These are phyloP conservation scores for Cossypha dichroa DNA, from an alignment of 2,797 vertebrate species.

Conservation along the genomic window DNA sequence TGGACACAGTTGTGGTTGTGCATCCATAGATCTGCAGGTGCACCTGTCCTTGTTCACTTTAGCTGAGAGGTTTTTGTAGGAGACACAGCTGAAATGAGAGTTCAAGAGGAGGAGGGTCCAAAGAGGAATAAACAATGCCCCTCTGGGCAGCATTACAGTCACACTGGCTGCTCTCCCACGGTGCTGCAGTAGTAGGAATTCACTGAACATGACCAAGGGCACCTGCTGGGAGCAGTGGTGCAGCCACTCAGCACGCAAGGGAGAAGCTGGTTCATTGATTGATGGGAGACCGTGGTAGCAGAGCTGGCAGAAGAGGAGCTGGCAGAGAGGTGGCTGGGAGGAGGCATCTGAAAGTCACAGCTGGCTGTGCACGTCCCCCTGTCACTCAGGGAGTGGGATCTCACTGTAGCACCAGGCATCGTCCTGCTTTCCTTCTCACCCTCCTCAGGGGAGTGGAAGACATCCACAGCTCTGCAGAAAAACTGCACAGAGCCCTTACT, in stretches of 20 bases:
- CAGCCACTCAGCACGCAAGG: fast-evolving
- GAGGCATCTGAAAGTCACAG: not conserved
- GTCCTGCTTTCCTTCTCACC: not conserved
- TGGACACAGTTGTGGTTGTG: fast-evolving
- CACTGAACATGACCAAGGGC: not conserved
- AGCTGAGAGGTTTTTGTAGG: not conserved
- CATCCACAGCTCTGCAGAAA: not conserved
- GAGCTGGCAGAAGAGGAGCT: not conserved
- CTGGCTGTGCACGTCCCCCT: not conserved
- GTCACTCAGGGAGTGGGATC: not conserved
- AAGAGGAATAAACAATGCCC: not conserved
- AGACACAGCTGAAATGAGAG: not conserved
- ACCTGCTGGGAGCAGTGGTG: not conserved
- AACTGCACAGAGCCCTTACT: too few relatives aligned
- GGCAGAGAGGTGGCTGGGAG: not conserved
- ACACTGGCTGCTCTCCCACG: not conserved
- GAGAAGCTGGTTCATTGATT: not conserved
- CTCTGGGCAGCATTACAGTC: not conserved
- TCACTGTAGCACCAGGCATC: not conserved
- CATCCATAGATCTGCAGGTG: not conserved
- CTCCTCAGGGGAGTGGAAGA: not conserved
- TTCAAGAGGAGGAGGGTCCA: not conserved
- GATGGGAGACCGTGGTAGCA: not conserved
- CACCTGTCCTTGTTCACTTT: not conserved
- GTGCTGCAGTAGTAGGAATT: not conserved